phyloP scores from a whole-genome alignment of 2,888 invertebrate species.

The Ptilodon capucinus region DNA sequence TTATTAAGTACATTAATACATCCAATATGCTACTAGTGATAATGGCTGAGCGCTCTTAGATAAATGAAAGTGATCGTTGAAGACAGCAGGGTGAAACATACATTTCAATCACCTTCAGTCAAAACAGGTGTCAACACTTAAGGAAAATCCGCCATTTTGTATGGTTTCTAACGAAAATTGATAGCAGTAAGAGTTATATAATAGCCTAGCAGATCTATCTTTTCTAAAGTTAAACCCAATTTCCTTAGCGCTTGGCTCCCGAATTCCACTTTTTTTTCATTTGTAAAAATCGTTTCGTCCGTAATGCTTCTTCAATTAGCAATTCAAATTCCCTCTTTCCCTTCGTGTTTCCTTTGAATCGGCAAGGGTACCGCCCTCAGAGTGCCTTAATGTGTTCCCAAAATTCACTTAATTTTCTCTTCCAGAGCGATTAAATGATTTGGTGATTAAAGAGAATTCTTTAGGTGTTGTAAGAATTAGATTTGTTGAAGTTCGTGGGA shows the following conservation, averaged over 20 bases:
- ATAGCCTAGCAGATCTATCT: too few species aligned
- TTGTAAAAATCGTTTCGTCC: constrained; percentile 4
- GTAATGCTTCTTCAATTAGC: constrained; percentile 47
- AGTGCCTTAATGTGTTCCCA: constrained; percentile 25
- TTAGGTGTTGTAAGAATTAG: constrained; percentile 1
- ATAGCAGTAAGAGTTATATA: too few species aligned
- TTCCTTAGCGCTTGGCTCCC: neutral
- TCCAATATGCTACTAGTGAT: too few species aligned
- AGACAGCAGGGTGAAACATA: too few species aligned
- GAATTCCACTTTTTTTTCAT: constrained; percentile 13
- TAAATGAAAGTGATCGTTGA: too few species aligned
- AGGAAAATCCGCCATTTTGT: too few species aligned
- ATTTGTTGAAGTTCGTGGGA: neutral
- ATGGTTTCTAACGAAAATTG: too few species aligned
- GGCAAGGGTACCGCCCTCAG: constrained; percentile 7
- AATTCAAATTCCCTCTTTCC: constrained; percentile 52
- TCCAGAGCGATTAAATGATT: constrained; percentile 10
- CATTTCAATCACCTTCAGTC: too few species aligned
- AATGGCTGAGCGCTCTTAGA: too few species aligned
- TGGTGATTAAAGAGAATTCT: constrained; percentile 5
- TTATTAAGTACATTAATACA: too few species aligned
- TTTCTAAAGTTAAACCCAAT: neutral
- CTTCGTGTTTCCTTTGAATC: constrained; percentile 18
- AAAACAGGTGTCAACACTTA: too few species aligned
- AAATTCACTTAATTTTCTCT: constrained; percentile 20